Base-by-base conservation (phyloP, 2,113 vertebrate genomes). In the Gallinago media region DNA sequence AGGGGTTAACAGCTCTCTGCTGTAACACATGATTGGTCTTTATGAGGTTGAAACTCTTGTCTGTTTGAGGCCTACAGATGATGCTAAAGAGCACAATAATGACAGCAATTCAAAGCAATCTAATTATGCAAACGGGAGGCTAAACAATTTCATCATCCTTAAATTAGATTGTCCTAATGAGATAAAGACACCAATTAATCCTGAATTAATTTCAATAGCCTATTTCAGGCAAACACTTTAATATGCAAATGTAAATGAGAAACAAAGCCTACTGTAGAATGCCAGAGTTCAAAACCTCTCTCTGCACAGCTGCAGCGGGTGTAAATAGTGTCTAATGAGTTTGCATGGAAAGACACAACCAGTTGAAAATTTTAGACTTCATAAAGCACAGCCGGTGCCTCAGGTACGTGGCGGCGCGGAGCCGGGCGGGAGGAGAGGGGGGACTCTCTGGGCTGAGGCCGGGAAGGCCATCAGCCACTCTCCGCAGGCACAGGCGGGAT, bases 151-250 rank as follows among this genome's bases (percentile, higher is more conserved):
- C 99, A 99, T 99, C 99, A 99, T 99, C 98, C 99, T 98, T 99
- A 99, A 99, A 99, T 99, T 99, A 99, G 99, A 99, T 99, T 99
- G 99, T 99, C 98, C 99, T 99, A 99, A 99, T 99, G 99, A 99
- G 99, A 99, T 99, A 99, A 99, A 99, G 99, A 99, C 99, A 99
- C 99, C 99, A 99, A 99, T 99, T 99, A 99, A 99, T 99, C 99
- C 99, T 99, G 99, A 98, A 99, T 99, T 99, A 99, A 99, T 99
- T 99, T 99, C 98, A 98, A 98, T 98, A 98, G 99, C 98, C 98
- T 98, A 98, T 99, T 99, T 99, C 98, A 98, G 98, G 98, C 98
- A 99, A 99, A 99, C 99, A 99, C 99, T 98, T 98, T 99, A 99
- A 99, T 99, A 99, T 99, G 98, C 98, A 98, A 98, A 99, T 99